These are phyloP conservation scores for Hylia prasina DNA, from an alignment of 2,113 vertebrate species.

Conservation along the genomic window DNA sequence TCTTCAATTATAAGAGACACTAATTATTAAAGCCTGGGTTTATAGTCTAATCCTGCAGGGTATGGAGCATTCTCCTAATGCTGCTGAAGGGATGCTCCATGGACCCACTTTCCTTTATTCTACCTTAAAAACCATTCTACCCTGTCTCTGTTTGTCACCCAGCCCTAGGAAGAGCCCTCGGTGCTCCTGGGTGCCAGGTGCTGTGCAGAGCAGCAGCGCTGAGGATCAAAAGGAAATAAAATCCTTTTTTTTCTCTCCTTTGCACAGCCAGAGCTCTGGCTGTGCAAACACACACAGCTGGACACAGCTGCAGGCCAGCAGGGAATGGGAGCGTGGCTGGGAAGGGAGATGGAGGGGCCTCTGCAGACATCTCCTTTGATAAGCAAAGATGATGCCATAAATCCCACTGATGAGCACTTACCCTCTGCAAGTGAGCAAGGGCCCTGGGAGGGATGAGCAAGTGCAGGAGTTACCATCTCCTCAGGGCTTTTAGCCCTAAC, in stretches of 20 bases:
- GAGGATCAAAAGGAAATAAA: neutral
- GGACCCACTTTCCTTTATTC: neutral
- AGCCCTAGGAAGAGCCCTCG: neutral
- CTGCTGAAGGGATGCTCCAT: neutral
- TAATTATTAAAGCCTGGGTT: constrained; percentile 38
- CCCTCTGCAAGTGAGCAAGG: neutral
- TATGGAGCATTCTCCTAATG: neutral
- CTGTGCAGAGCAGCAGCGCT: neutral
- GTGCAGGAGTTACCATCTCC: neutral
- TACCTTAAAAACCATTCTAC: neutral
- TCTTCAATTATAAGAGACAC: neutral
- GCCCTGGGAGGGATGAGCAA: neutral
- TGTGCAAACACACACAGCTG: neutral
- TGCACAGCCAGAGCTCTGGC: neutral
- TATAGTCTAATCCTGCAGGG: neutral
- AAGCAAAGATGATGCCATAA: neutral
- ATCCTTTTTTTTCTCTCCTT: neutral
- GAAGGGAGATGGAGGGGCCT: neutral
- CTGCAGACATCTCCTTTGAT: neutral
- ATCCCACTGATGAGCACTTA: neutral
- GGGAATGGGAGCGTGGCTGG: neutral
- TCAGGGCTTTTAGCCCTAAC: neutral
- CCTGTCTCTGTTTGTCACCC: neutral
- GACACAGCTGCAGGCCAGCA: neutral
- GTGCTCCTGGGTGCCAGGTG: neutral